Percentiles rank a stretch among this genome's conserved stretches.
phyloP scores from a whole-genome alignment of 2,113 vertebrate genomes.

The Eulemur macaco region DNA sequence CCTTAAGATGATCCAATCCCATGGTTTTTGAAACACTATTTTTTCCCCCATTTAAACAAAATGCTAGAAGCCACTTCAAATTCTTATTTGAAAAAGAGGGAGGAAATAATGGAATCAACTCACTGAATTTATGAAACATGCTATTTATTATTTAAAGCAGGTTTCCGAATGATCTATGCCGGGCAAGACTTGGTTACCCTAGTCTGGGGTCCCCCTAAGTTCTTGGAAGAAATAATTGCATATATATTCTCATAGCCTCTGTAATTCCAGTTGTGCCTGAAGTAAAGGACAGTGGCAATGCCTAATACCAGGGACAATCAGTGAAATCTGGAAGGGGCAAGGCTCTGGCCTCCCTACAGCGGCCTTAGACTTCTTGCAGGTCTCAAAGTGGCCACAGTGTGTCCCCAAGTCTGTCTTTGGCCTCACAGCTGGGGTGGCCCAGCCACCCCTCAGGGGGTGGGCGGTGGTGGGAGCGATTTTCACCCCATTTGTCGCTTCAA shows the following conservation, averaged over 20 bases:
- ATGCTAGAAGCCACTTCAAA: neutral
- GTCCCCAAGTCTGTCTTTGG: neutral
- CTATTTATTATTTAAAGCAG: neutral
- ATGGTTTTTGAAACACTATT: neutral
- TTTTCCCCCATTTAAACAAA: neutral
- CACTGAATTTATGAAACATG: neutral
- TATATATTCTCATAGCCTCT: neutral
- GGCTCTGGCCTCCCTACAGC: neutral
- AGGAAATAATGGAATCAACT: neutral
- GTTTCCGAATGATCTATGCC: neutral
- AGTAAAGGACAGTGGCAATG: neutral
- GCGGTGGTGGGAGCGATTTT: conserved; percentile 15
- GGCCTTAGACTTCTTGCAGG: neutral
- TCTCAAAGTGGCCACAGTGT: neutral
- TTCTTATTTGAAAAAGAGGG: conserved; percentile 30
- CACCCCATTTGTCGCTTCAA: conserved; percentile 56
- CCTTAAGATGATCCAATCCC: neutral
- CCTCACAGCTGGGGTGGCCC: neutral
- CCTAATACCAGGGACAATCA: neutral
- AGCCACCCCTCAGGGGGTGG: neutral
- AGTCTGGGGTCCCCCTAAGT: neutral
- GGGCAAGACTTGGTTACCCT: neutral
- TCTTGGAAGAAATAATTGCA: neutral
- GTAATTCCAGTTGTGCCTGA: neutral
- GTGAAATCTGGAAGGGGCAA: neutral